A percentile compares a stretch with the other conserved stretches of the same genome.
Conservation (phyloP, 2,797 vertebrate species). For the Hemitrygon akajei region DNA sequence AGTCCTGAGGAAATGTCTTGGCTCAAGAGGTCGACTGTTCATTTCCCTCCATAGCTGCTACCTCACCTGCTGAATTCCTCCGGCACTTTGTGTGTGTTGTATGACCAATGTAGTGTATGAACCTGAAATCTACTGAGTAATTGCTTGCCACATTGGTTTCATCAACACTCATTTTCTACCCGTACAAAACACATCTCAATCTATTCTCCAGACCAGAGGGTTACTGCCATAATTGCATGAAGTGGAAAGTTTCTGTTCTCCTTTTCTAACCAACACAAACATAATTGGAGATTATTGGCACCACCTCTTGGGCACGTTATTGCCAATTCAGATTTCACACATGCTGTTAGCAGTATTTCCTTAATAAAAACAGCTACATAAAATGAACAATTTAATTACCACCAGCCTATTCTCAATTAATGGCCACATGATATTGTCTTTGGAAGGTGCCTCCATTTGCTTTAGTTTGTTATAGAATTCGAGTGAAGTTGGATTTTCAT, state of each 20-base stretch:
- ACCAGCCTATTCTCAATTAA: background rate
- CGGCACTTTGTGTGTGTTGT: no score
- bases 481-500: background rate
- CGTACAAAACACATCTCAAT: background rate
- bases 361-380: conserved; percentile 8
- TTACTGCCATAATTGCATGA: background rate
- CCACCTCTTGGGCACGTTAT: background rate
- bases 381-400: conserved; percentile 8
- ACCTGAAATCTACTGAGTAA: background rate
- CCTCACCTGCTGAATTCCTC: no score
- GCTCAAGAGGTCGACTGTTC: no score
- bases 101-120: background rate
- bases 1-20: no score
- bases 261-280: background rate
- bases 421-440: background rate
- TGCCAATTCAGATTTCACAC: conserved; percentile 32
- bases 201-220: background rate
- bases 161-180: background rate
- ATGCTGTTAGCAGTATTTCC: background rate
- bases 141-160: background rate
- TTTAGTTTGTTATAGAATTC: background rate
- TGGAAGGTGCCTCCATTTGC: background rate
- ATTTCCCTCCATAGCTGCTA: no score
- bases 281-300: background rate
- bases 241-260: background rate